Base-by-base conservation (phyloP, 2,888 invertebrate genomes). In the Nemotelus pantherinus region DNA sequence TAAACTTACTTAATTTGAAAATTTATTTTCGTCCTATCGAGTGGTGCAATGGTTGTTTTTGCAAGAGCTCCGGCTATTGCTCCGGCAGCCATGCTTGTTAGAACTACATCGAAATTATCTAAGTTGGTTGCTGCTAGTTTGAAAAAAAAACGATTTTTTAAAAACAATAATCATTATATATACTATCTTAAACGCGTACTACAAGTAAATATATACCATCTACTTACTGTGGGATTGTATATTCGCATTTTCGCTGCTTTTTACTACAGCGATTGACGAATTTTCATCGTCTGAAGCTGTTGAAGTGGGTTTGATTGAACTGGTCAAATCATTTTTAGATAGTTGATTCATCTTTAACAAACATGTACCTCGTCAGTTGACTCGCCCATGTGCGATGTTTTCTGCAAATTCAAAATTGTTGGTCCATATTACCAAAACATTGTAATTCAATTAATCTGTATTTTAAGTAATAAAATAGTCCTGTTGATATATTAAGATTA, bases 1-100 rank as follows among this genome's bases (percentile, higher is more conserved):
- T 60, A 3, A 55, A 50, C 58, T 88, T 86, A 92, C 90, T 92
- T 92, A 83, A 93, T 93, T 91, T 99, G 99, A 87, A 99, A 99
- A 89, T 97, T 97, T 82, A 99, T 99, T 90, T 99, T 99, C 80
- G 98, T 95, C 80, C 99, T 90, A 88, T 99, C 99, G 76, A 99
- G 89, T 0, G 99, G 99, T 2, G 99, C 99, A 82, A 99, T 99
- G 67, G 92, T 91, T 0, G 99, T 97, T 89, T 99, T 99, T 45
- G 99, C 99, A 79, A 95, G 82, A 2, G 96, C 97, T 41, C 99
- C 99, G 47, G 99, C 99, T 41, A 93, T 88, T 0, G 98, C 99
- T 50, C 99, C 99, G 0, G 98, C 93, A 71, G 93, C 87, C 81
- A 99, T 90, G 82, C 97, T 97, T 78, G 96, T 94, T 81, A 93